Evolutionary conservation across 2,888 invertebrate genomes (phyloP).

Genomic region (Temnothorax rugatulus): DNA sequence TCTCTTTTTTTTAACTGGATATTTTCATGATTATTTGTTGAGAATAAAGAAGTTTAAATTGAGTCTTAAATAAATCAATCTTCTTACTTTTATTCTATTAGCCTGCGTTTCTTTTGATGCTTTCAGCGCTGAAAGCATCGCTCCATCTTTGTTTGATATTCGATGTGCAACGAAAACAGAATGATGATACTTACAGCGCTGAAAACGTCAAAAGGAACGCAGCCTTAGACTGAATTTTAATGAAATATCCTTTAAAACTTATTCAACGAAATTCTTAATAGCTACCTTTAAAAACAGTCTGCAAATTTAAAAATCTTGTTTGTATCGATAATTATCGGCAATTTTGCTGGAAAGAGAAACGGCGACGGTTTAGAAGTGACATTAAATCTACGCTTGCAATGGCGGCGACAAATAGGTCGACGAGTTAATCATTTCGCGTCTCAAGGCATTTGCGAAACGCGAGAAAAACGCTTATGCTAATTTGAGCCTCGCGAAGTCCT

Average conservation of each 20-base stretch:
- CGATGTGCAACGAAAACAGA: too few relatives aligned
- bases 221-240: not conserved
- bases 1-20: not conserved
- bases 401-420: not conserved
- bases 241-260: not conserved
- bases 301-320: not conserved
- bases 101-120: too few relatives aligned
- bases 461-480: constrained; percentile 55
- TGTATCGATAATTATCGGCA: not conserved
- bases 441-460: constrained; percentile 43
- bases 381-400: not conserved
- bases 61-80: not conserved
- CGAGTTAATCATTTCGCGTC: constrained; percentile 45
- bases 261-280: not conserved
- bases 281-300: not conserved
- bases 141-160: too few relatives aligned
- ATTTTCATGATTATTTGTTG: not conserved
- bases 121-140: too few relatives aligned
- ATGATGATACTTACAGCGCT: too few relatives aligned
- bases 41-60: not conserved
- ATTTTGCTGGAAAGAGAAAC: not conserved
- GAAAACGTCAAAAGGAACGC: too few relatives aligned
- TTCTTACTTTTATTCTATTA: not conserved
- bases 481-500: constrained; percentile 7
- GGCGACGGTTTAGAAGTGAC: not conserved